Evolutionary conservation across 2,888 invertebrate species (phyloP).

Genomic region (Argynnis bischoffii): DNA sequence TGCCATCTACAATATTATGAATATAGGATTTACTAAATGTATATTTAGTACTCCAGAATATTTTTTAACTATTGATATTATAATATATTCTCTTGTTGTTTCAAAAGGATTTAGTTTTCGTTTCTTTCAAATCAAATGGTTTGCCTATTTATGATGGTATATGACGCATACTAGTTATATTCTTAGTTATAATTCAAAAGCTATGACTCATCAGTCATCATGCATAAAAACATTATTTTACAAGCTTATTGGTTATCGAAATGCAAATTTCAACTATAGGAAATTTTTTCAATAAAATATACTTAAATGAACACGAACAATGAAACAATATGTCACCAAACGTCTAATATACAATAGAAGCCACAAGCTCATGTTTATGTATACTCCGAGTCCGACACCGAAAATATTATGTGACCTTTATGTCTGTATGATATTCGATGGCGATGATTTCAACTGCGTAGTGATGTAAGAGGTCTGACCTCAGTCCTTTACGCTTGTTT

Average conservation of each 20-base stretch:
- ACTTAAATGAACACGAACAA: not conserved
- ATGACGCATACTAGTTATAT: slow-evolving; percentile 4
- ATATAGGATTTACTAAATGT: slow-evolving; percentile 9
- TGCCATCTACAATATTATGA: slow-evolving; percentile 21
- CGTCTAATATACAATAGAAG: slow-evolving; percentile 24
- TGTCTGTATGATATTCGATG: slow-evolving; percentile 28
- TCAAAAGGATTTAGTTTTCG: not conserved
- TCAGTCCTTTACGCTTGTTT: slow-evolving; percentile 19
- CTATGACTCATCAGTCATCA: not conserved
- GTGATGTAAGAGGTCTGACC: slow-evolving; percentile 34
- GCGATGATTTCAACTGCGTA: slow-evolving; percentile 30
- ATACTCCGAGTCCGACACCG: slow-evolving; percentile 22
- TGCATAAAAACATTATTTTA: not conserved
- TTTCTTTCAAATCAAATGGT: not conserved
- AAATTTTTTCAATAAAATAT: slow-evolving; percentile 1
- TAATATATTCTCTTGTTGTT: not conserved
- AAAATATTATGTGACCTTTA: slow-evolving; percentile 34
- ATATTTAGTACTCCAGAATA: not conserved
- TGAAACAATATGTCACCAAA: slow-evolving; percentile 22
- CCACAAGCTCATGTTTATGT: slow-evolving; percentile 30
- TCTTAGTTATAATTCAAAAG: not conserved
- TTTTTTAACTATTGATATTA: not conserved
- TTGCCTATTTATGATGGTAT: not conserved
- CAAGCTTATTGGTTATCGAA: not conserved
- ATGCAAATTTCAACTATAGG: not conserved